phyloP scores from a whole-genome alignment of 2,888 invertebrate species.

The Thera britannica region DNA sequence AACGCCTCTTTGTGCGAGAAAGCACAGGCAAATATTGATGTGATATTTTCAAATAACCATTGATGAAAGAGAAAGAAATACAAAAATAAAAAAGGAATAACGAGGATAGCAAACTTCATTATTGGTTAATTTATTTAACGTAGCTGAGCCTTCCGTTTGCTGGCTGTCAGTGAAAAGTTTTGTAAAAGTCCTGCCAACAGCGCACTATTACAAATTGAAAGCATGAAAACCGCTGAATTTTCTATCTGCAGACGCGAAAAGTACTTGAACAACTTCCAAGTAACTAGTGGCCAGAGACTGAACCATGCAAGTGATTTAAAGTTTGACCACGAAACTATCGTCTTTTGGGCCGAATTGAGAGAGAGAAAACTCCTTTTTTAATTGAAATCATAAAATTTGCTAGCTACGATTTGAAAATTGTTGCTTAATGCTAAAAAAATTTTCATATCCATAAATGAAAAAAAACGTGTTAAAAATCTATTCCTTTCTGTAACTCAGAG shows the following conservation, averaged over 20 bases:
- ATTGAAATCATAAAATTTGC: too few relatives aligned
- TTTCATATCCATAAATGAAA: too few relatives aligned
- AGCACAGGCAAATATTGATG: too few relatives aligned
- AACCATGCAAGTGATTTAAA: slow-evolving; percentile 1
- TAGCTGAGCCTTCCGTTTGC: neutral
- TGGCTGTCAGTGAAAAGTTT: neutral
- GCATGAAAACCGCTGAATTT: slow-evolving; percentile 1
- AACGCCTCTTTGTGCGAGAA: too few relatives aligned
- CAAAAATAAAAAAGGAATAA: too few relatives aligned
- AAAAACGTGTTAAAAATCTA: neutral
- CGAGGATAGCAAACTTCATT: too few relatives aligned
- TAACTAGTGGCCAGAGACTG: slow-evolving; percentile 9
- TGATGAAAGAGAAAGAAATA: too few relatives aligned
- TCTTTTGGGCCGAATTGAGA: neutral
- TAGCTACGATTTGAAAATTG: too few relatives aligned
- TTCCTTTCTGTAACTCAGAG: neutral
- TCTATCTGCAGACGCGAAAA: slow-evolving; percentile 4
- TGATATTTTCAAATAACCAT: too few relatives aligned
- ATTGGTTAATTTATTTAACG: neutral
- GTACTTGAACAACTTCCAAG: slow-evolving; percentile 24
- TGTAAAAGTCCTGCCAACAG: neutral
- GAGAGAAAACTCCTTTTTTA: too few relatives aligned
- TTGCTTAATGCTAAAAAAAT: too few relatives aligned
- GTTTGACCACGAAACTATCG: neutral
- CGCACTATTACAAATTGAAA: slow-evolving; percentile 7